phyloP scores from a whole-genome alignment of 1,140 invertebrate species.

The Calliopsis andreniformis region DNA sequence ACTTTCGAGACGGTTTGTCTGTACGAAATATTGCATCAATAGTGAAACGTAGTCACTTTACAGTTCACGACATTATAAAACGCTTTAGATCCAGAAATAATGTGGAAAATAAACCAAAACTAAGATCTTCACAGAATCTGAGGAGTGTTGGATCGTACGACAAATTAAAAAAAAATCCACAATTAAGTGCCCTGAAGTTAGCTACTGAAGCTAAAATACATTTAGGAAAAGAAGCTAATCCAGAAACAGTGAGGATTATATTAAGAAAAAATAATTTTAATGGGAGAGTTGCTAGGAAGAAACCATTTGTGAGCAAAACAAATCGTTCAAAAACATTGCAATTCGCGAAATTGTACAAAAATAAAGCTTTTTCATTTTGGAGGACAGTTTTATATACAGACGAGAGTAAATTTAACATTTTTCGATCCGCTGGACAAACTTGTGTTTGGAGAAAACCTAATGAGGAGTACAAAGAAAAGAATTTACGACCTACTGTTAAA shows the following conservation, averaged over 20 bases:
- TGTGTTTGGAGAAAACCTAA: too few species aligned
- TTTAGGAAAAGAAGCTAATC: background rate
- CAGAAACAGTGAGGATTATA: background rate
- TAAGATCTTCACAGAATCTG: background rate
- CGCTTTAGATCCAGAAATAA: too few species aligned
- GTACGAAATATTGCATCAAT: background rate
- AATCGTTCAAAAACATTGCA: background rate
- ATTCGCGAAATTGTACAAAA: too few species aligned
- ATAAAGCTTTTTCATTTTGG: too few species aligned
- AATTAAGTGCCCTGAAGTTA: background rate
- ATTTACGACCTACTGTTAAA: too few species aligned
- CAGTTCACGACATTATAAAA: too few species aligned
- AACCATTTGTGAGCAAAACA: background rate
- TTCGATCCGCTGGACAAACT: too few species aligned
- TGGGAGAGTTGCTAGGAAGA: background rate
- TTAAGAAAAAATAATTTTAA: background rate
- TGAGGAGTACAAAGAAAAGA: too few species aligned
- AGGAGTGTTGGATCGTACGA: background rate
- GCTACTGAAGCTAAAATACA: background rate
- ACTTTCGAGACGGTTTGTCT: background rate
- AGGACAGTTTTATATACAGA: too few species aligned
- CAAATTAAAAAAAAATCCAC: background rate
- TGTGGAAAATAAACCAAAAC: background rate
- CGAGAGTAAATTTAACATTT: too few species aligned
- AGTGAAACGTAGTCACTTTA: background rate